Evolutionary conservation across 2,888 invertebrate genomes (phyloP).

Genomic region (Melitaea athalia): DNA sequence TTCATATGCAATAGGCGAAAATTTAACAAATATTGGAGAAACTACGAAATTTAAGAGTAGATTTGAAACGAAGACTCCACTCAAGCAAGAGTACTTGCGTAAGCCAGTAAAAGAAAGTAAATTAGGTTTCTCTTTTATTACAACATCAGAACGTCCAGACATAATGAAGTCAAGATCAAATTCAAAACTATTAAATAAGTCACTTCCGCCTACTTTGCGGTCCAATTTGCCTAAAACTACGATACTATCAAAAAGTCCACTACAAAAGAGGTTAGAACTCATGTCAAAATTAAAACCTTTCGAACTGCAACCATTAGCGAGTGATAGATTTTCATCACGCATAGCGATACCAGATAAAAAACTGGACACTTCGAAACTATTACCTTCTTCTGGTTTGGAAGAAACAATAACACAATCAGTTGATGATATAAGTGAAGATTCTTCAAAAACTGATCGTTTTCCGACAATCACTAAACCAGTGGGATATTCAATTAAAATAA

Average conservation of each 20-base stretch:
- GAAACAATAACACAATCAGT: not conserved
- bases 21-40: not conserved
- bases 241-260: constrained; percentile 7
- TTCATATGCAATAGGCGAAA: constrained; percentile 5
- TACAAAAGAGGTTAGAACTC: constrained; percentile 7
- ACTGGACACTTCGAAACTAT: not conserved
- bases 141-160: constrained; percentile 27
- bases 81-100: constrained; percentile 10
- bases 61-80: not conserved
- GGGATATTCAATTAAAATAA: constrained; percentile 2
- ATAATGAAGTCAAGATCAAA: constrained; percentile 33
- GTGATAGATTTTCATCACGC: constrained; percentile 25
- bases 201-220: not conserved
- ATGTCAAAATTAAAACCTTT: constrained; percentile 15
- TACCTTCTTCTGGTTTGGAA: constrained; percentile 1
- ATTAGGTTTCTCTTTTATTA: constrained; percentile 50
- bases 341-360: constrained; percentile 2
- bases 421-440: not conserved
- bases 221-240: constrained; percentile 10
- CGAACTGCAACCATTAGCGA: constrained; percentile 32
- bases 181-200: not conserved
- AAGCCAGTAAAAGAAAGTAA: constrained; percentile 41
- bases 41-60: not conserved
- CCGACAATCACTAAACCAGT: not conserved
- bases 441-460: not conserved